Conservation (phyloP, 2,888 invertebrate species). For the Hybos culiciformis region DNA sequence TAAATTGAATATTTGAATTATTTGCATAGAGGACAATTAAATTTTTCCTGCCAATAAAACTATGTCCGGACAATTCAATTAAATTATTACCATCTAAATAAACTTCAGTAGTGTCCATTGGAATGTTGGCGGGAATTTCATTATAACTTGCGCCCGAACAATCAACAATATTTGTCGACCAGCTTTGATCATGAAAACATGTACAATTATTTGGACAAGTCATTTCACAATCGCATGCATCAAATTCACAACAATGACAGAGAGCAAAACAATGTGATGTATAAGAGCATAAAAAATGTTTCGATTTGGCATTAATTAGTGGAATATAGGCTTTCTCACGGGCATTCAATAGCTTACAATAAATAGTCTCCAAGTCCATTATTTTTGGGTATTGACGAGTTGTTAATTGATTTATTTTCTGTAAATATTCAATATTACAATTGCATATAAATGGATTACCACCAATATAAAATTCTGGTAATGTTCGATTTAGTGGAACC, state of each 20-base stretch:
- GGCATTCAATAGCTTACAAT: conserved; percentile 76
- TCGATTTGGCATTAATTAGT: conserved; percentile 73
- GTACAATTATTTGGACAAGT: conserved; percentile 88
- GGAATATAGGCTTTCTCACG: conserved; percentile 72
- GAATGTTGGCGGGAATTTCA: conserved; percentile 73
- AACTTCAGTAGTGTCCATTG: conserved; percentile 92
- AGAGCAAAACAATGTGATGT: conserved; percentile 86
- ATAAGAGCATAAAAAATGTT: conserved; percentile 85
- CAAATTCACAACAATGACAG: conserved; percentile 93
- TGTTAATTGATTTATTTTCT: conserved; percentile 75
- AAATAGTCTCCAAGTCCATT: conserved; percentile 79
- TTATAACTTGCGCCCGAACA: conserved; percentile 71
- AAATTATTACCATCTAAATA: conserved; percentile 88
- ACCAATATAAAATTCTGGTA: conserved; percentile 85
- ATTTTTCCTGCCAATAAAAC: conserved; percentile 84
- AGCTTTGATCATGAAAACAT: conserved; percentile 88
- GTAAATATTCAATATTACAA: conserved; percentile 92
- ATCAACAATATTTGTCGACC: conserved; percentile 86
- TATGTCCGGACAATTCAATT: conserved; percentile 72
- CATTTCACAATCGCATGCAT: conserved; percentile 96
- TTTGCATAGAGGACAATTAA: conserved; percentile 76
- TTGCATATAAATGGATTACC: conserved; percentile 91
- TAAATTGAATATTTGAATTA: conserved; percentile 69
- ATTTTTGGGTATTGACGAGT: conserved; percentile 78
- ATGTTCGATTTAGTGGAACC: conserved; percentile 53